Base-by-base conservation (phyloP, 2,113 vertebrate genomes). In the Etheostoma spectabile region DNA sequence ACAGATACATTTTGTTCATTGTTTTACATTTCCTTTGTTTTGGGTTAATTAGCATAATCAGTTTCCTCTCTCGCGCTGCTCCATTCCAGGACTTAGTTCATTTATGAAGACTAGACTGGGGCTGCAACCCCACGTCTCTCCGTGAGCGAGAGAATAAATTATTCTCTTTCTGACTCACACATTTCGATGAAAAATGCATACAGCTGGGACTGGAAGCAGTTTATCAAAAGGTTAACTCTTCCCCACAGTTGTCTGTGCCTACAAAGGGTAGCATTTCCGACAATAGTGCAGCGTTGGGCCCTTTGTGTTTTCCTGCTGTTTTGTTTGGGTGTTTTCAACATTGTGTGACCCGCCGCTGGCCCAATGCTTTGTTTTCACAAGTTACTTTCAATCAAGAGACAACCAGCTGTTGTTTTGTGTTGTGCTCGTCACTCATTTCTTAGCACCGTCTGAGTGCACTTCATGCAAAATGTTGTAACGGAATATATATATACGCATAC, bases 181-280 rank as follows among this genome's bases (percentile, higher is more conserved):
- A 84, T 89, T 88, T 85, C 62, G 38, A 92, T 93, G 87, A 91
- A 93, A 93, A 93, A 90, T 92, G 87, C 91, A 92, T 91, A 89
- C 88, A 84, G 89, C 91, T 78, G 88, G 79, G 88, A 90, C 87
- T 86, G 68, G 76, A 86, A 91, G 87, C 85, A 84, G 88, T 86
- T 91, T 89, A 92, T 92, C 87, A 91, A 92, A 91, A 92, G 92
- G 93, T 93, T 92, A 94, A 89, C 88, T 89, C 86, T 93, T 93
- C 88, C 86, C 78, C 76, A 84, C 86, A 85, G 83, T 89, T 90
- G 86, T 85, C 89, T 91, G 77, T 53, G 83, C 73, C 72, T 86
- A 84, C 88, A 91, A 90, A 89, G 57, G 61, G 70, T 71, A 89
- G 66, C 56, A 53, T 88, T 89, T 92, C 80, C 75, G 52, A 85